phyloP scores from a whole-genome alignment of 1,140 invertebrate genomes.

The Neoseiulus cucumeris region DNA sequence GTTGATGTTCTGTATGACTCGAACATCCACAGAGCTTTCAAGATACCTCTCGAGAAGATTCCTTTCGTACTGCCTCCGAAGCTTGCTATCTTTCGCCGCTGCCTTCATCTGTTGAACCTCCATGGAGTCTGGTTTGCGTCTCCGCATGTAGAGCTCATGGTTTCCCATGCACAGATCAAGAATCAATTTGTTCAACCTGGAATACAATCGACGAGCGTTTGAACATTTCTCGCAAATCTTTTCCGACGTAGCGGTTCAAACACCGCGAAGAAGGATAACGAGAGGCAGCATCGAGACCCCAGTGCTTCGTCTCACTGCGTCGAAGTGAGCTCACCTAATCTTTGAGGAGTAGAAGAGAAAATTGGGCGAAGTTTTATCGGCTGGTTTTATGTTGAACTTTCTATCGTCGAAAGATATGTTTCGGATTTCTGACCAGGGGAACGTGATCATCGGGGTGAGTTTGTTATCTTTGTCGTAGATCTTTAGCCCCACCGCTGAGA shows the following conservation, averaged over 20 bases:
- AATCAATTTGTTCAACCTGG: conserved; percentile 38
- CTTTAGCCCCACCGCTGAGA: conserved; percentile 88
- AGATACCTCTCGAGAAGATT: conserved; percentile 8
- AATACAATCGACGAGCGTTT: too few species aligned
- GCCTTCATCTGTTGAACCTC: conserved; percentile 96
- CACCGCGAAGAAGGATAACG: too few species aligned
- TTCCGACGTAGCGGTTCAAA: too few species aligned
- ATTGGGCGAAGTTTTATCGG: conserved; percentile 67
- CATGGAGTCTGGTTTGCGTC: conserved; percentile 77
- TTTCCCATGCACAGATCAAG: conserved; percentile 86
- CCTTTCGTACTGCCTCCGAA: conserved; percentile 28
- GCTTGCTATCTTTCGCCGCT: conserved; percentile 78
- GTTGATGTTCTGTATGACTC: too few species aligned
- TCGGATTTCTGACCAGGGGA: conserved; percentile 90
- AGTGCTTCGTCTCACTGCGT: too few species aligned
- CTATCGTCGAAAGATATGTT: conserved; percentile 97
- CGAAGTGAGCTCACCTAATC: conserved; percentile 17
- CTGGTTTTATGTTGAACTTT: conserved; percentile 85
- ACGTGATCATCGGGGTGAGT: conserved; percentile 74
- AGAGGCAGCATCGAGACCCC: too few species aligned
- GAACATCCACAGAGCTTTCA: too few species aligned
- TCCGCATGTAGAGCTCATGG: conserved; percentile 80
- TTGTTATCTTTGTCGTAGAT: conserved; percentile 67
- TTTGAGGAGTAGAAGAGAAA: conserved; percentile 86
- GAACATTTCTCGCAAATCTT: too few species aligned